A percentile compares a stretch with the other conserved stretches of the same genome.
Conservation (phyloP, 64 coral and sea anemone species). For the Montipora efflorescens region DNA sequence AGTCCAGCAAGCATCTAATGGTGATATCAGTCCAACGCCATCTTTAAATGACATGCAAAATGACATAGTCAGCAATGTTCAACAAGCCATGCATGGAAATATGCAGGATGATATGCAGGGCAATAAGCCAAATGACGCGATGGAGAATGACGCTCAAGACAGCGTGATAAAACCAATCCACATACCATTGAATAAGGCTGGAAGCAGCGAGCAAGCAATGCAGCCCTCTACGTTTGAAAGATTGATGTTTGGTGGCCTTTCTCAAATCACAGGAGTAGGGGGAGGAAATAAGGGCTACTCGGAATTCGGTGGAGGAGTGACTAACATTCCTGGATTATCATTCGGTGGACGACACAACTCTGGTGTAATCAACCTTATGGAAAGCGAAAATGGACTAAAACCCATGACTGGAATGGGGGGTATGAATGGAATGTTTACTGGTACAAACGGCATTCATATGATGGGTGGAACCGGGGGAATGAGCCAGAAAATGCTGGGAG, state of each 20-base stretch:
- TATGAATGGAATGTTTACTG: constrained; percentile 1
- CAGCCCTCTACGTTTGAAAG: constrained; percentile 4
- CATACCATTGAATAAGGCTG: constrained; percentile 33
- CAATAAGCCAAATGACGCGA: constrained; percentile 16
- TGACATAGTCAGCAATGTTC: constrained; percentile 3
- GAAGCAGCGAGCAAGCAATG: not conserved
- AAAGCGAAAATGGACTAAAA: constrained; percentile 30
- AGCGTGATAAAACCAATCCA: constrained; percentile 21
- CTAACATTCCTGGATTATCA: constrained; percentile 30
- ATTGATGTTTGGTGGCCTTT: constrained; percentile 46
- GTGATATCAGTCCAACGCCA: not conserved
- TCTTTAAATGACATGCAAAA: constrained; percentile 2
- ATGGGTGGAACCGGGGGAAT: constrained; percentile 17
- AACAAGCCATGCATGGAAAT: constrained; percentile 13
- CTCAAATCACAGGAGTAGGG: not conserved
- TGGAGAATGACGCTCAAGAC: not conserved
- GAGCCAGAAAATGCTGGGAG: constrained; percentile 9
- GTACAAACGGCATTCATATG: constrained; percentile 17
- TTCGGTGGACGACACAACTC: not conserved
- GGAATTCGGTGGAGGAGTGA: constrained; percentile 21
- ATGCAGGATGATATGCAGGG: constrained; percentile 31
- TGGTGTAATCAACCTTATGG: constrained; percentile 55
- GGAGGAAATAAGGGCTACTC: constrained; percentile 20
- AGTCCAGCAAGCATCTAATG: constrained; percentile 23
- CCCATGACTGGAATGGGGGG: constrained; percentile 37